A percentile compares a stretch with the other conserved stretches of the same genome.
Evolutionary conservation across 2,888 invertebrate species (phyloP).

Genomic region (Dryomyza anilis): DNA sequence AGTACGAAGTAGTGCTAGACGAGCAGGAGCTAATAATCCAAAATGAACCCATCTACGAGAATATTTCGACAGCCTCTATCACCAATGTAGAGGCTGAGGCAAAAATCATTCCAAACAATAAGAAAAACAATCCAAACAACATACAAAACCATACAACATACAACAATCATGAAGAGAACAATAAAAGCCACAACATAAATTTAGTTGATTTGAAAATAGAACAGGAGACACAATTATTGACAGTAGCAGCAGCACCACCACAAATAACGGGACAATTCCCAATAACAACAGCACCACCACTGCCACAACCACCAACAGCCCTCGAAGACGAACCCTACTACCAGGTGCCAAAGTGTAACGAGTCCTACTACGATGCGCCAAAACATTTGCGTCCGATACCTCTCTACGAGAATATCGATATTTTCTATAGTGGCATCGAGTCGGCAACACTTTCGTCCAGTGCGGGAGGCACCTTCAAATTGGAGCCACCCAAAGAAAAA

Average conservation of each 20-base stretch:
- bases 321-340: slow-evolving; percentile 56
- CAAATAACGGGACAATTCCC: slow-evolving; percentile 8
- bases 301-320: slow-evolving; percentile 18
- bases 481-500: slow-evolving; percentile 84
- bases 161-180: slow-evolving; percentile 29
- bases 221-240: slow-evolving; percentile 27
- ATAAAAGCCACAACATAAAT: slow-evolving; percentile 30
- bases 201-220: slow-evolving; percentile 30
- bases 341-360: slow-evolving; percentile 58
- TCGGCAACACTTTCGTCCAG: slow-evolving; percentile 25
- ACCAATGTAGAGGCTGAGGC: slow-evolving; percentile 44
- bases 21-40: slow-evolving; percentile 20
- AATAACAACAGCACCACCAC: background rate
- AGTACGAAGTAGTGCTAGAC: too few species aligned
- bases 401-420: slow-evolving; percentile 68
- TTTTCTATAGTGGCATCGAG: slow-evolving; percentile 61
- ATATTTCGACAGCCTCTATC: slow-evolving; percentile 51
- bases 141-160: slow-evolving; percentile 27
- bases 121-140: slow-evolving; percentile 38
- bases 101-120: slow-evolving; percentile 48
- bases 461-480: slow-evolving; percentile 33
- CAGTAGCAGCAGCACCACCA: slow-evolving; percentile 24
- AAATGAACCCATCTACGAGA: slow-evolving; percentile 62
- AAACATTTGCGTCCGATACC: slow-evolving; percentile 63
- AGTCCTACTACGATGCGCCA: slow-evolving; percentile 61